phyloP scores from a whole-genome alignment of 2,888 invertebrate genomes.

The Synergus itoensis region DNA sequence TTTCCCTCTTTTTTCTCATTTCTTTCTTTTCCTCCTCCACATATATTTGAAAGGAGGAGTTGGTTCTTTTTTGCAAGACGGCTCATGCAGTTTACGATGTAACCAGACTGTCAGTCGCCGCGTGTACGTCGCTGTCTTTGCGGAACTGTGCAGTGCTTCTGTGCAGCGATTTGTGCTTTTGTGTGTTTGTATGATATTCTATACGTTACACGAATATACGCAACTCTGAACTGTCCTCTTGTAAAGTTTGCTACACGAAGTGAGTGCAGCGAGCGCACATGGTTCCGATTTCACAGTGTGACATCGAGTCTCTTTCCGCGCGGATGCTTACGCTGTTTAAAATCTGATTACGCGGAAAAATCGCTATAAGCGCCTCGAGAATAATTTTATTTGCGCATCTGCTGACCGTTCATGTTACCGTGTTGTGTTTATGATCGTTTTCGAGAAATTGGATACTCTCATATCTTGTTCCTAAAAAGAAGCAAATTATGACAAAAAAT shows the following conservation, averaged over 20 bases:
- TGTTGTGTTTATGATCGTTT: constrained; percentile 5
- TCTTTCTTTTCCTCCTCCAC: constrained; percentile 40
- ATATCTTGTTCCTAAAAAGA: neutral
- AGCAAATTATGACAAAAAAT: neutral
- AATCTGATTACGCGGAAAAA: constrained; percentile 17
- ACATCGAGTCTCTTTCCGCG: constrained; percentile 53
- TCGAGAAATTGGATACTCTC: neutral
- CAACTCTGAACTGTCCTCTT: constrained; percentile 25
- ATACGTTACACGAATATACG: constrained; percentile 3
- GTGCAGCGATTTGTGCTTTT: constrained; percentile 18
- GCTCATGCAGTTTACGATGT: constrained; percentile 38
- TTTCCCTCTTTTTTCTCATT: constrained; percentile 9
- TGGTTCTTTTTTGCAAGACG: constrained; percentile 34
- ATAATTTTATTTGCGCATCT: neutral
- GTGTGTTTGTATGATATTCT: neutral
- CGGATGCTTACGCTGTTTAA: constrained; percentile 40
- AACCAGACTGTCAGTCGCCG: constrained; percentile 40
- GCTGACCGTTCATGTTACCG: neutral
- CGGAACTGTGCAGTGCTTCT: constrained; percentile 33
- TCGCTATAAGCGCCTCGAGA: neutral
- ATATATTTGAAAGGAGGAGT: constrained; percentile 36
- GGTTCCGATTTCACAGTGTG: constrained; percentile 59
- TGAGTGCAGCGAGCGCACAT: constrained; percentile 51
- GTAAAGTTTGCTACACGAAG: constrained; percentile 29
- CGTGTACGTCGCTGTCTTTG: constrained; percentile 25